These are phyloP conservation scores for Drosophila nigromelanica DNA, from an alignment of 1,140 invertebrate genomes.

Conservation along the genomic window DNA sequence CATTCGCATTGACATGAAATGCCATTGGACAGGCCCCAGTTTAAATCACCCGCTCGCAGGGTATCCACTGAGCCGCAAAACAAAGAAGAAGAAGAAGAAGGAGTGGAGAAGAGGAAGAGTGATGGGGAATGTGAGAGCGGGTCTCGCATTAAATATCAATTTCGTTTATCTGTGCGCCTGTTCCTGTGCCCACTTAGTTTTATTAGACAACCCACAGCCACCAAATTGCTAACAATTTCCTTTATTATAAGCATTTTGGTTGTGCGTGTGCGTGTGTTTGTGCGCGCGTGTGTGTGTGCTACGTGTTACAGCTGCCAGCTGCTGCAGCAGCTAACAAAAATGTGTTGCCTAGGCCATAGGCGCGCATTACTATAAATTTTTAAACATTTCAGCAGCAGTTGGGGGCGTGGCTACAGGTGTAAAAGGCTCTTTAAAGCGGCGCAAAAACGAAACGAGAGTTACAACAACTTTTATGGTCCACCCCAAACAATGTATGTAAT, in stretches of 20 bases:
- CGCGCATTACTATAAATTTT: slow-evolving; percentile 75
- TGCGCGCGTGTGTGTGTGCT: slow-evolving; percentile 27
- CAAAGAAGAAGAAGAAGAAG: slow-evolving; percentile 2
- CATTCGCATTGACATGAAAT: slow-evolving; percentile 66
- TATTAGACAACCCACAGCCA: slow-evolving; percentile 69
- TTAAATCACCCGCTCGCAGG: slow-evolving; percentile 2
- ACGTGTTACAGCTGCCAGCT: slow-evolving; percentile 48
- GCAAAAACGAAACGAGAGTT: neutral
- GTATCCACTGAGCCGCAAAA: slow-evolving; percentile 47
- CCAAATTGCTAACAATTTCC: slow-evolving; percentile 77
- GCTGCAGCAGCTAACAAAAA: slow-evolving; percentile 55
- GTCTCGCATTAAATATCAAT: slow-evolving; percentile 76
- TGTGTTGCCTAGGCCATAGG: slow-evolving; percentile 67
- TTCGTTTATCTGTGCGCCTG: slow-evolving; percentile 68
- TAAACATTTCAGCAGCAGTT: slow-evolving; percentile 46
- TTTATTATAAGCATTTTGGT: slow-evolving; percentile 65
- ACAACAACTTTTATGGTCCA: slow-evolving; percentile 59
- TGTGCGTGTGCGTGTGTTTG: slow-evolving; percentile 4
- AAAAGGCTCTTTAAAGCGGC: slow-evolving; percentile 58
- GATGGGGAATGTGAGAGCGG: neutral
- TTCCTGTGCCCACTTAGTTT: slow-evolving; percentile 71
- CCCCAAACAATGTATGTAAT: slow-evolving; percentile 64
- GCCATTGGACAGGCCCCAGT: slow-evolving; percentile 48
- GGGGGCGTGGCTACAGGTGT: slow-evolving; percentile 60
- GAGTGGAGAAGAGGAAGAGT: neutral